Conservation (phyloP, 2,113 vertebrate species). For the Thryonomys swinderianus region DNA sequence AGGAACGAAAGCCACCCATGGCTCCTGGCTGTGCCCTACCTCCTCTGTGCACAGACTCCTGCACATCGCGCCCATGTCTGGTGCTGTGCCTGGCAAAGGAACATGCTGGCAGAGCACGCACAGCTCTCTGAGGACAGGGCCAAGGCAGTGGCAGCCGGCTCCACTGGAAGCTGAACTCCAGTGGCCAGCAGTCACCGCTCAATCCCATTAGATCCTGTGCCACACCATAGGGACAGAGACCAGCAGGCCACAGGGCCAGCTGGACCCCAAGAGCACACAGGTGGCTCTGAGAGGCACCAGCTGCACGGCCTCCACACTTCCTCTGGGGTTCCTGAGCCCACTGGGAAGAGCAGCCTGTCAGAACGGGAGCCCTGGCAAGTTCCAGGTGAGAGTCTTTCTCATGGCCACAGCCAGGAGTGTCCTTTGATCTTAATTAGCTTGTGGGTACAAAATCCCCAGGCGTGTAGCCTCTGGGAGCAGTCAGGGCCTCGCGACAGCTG, state of each 20-base stretch:
- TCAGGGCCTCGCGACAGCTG: not conserved
- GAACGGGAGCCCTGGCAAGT: not conserved
- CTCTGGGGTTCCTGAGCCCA: constrained; percentile 34
- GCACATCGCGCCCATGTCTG: rapidly evolving
- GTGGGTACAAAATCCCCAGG: not conserved
- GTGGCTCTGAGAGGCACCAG: rapidly evolving
- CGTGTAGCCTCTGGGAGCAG: constrained; percentile 42
- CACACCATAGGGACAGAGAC: not conserved
- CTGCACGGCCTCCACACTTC: rapidly evolving
- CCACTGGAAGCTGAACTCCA: rapidly evolving
- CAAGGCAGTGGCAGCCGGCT: rapidly evolving
- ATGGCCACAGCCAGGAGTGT: constrained; percentile 56
- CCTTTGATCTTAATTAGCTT: constrained; percentile 73
- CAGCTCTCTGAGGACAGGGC: rapidly evolving
- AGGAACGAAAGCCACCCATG: rapidly evolving
- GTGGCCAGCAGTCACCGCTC: rapidly evolving
- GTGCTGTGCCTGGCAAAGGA: rapidly evolving
- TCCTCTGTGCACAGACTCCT: rapidly evolving
- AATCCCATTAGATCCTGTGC: not conserved
- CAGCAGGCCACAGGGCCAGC: not conserved
- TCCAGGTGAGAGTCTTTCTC: constrained; percentile 54
- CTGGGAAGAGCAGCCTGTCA: not conserved
- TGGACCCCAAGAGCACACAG: rapidly evolving
- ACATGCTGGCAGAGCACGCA: rapidly evolving
- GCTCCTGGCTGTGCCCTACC: not conserved